These are phyloP conservation scores for Aethes cnicana DNA, from an alignment of 2,888 invertebrate species.

Conservation along the genomic window DNA sequence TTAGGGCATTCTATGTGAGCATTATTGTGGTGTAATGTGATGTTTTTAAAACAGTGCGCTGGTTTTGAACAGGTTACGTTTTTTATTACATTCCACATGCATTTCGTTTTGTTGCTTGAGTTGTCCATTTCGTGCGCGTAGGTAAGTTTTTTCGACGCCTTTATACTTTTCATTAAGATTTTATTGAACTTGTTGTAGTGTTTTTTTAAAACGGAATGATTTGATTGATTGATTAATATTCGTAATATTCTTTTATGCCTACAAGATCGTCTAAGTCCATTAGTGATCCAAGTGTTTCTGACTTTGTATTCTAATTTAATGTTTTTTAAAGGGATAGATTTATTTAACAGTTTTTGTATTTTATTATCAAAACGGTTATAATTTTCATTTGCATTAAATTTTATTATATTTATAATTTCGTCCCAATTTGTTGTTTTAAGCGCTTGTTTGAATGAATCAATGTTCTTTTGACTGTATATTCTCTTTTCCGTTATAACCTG, in stretches of 20 bases:
- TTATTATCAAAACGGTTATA: background rate
- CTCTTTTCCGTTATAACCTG: background rate
- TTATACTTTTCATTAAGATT: background rate
- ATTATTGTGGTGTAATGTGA: too few species aligned
- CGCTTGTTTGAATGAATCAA: background rate
- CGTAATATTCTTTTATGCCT: background rate
- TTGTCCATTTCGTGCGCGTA: too few species aligned
- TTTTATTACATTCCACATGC: too few species aligned
- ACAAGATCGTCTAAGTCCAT: background rate
- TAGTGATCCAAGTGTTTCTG: background rate
- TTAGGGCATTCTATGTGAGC: too few species aligned
- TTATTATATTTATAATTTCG: background rate
- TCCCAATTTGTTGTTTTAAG: background rate
- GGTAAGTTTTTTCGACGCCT: background rate
- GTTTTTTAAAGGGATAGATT: background rate
- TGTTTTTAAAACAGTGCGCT: too few species aligned
- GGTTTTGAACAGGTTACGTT: too few species aligned
- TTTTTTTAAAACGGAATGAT: background rate
- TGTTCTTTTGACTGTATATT: background rate
- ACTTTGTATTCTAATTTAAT: background rate
- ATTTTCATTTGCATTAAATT: background rate
- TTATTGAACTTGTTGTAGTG: background rate
- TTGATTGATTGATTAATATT: background rate
- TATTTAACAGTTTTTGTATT: background rate
- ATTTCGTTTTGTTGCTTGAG: too few species aligned